These are phyloP conservation scores for Brachionus calyciflorus DNA, from an alignment of 1,140 invertebrate genomes.

Conservation along the genomic window DNA sequence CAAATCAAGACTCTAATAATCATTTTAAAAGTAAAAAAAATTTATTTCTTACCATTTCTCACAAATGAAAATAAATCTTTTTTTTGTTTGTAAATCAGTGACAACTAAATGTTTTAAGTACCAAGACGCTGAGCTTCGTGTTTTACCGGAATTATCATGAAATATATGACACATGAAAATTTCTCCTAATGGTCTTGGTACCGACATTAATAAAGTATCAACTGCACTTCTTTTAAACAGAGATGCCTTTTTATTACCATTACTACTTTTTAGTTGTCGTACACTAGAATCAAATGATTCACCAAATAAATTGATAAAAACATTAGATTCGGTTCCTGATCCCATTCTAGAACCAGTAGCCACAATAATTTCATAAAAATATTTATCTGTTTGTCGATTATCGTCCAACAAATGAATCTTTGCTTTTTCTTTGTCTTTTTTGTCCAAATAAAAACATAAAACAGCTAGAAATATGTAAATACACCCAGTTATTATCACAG, in stretches of 20 bases:
- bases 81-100: constrained; percentile 58
- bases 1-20: no score
- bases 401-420: constrained; percentile 62
- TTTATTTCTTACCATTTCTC: constrained; percentile 54
- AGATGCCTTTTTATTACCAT: constrained; percentile 32
- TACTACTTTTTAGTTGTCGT: constrained; percentile 15
- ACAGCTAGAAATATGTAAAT: constrained; percentile 60
- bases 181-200: constrained; percentile 54
- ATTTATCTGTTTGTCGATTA: constrained; percentile 62
- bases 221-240: constrained; percentile 53
- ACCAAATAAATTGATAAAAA: constrained; percentile 46
- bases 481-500: constrained; percentile 61
- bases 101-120: constrained; percentile 58
- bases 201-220: constrained; percentile 62
- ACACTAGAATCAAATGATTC: constrained; percentile 15
- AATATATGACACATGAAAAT: constrained; percentile 58
- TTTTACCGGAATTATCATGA: constrained; percentile 59
- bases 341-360: constrained; percentile 62
- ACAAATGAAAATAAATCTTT: constrained; percentile 58
- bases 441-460: constrained; percentile 50
- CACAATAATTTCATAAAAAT: constrained; percentile 65
- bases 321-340: constrained; percentile 52
- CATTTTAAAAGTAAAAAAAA: no score
- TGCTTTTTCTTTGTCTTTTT: constrained; percentile 62
- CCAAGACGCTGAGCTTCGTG: constrained; percentile 53